A percentile compares a stretch with the other conserved stretches of the same genome.
These are phyloP conservation scores for Stegodyphus dumicola DNA, from an alignment of 1,140 invertebrate genomes.

Conservation along the genomic window DNA sequence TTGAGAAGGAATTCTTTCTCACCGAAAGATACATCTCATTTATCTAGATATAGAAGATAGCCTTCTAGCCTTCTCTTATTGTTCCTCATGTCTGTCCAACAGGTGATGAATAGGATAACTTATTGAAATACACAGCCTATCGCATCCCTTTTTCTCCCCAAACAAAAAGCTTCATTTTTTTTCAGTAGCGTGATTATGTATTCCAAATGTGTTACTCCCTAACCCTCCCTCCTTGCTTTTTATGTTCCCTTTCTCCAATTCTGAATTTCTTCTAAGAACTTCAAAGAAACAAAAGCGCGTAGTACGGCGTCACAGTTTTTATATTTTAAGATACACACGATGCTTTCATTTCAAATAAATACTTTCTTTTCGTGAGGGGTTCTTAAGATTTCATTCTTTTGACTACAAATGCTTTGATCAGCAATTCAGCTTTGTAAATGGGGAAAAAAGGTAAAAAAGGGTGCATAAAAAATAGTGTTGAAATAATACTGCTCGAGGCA, in stretches of 20 bases:
- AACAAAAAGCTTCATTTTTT: neutral
- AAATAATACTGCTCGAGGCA: no score
- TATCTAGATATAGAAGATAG: constrained; percentile 19
- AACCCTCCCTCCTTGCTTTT: neutral
- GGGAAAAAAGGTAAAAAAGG: no score
- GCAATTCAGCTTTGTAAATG: no score
- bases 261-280: neutral
- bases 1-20: neutral
- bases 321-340: no score
- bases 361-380: no score
- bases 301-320: no score
- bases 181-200: neutral
- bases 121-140: constrained; percentile 9
- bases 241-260: neutral
- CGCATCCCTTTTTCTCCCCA: neutral
- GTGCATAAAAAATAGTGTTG: no score
- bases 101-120: constrained; percentile 30
- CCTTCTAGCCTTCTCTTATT: neutral
- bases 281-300: neutral
- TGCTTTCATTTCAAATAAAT: no score
- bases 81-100: neutral
- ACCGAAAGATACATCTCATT: neutral
- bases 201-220: neutral
- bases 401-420: no score
- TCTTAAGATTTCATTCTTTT: no score